Evolutionary conservation across 1,140 invertebrate species (phyloP).

Genomic region (Drosophila tsacasi): DNA sequence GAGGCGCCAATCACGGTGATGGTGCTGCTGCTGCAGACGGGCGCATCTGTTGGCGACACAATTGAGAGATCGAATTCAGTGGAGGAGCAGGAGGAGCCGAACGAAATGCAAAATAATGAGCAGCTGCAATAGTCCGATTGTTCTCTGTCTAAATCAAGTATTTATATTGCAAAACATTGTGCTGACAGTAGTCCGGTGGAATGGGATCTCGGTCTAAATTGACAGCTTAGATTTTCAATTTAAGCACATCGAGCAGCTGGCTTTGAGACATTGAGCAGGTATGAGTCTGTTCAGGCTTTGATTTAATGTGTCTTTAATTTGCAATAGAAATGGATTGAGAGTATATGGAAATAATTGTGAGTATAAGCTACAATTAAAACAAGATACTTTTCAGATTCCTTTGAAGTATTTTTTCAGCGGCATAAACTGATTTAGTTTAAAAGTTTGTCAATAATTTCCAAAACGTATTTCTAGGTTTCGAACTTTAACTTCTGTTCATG

Average conservation of each 20-base stretch:
- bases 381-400: not conserved
- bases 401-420: too few relatives aligned
- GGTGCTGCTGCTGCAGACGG: constrained; percentile 90
- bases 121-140: constrained; percentile 65
- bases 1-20: constrained; percentile 92
- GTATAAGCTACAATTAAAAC: too few relatives aligned
- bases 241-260: constrained; percentile 65
- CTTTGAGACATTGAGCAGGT: constrained; percentile 26
- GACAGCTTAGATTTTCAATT: constrained; percentile 80
- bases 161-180: constrained; percentile 70
- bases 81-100: constrained; percentile 4
- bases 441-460: not conserved
- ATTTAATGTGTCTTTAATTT: not conserved
- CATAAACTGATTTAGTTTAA: not conserved
- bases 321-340: not conserved
- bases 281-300: constrained; percentile 1
- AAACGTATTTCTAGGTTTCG: too few relatives aligned
- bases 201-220: constrained; percentile 40
- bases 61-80: constrained; percentile 40
- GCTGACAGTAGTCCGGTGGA: constrained; percentile 57
- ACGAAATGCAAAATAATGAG: constrained; percentile 76
- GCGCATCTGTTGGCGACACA: constrained; percentile 89
- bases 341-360: not conserved
- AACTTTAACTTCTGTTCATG: too few relatives aligned
- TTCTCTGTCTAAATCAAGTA: constrained; percentile 45